phyloP scores from a whole-genome alignment of 2,113 vertebrate genomes.

The Carassius carassius region DNA sequence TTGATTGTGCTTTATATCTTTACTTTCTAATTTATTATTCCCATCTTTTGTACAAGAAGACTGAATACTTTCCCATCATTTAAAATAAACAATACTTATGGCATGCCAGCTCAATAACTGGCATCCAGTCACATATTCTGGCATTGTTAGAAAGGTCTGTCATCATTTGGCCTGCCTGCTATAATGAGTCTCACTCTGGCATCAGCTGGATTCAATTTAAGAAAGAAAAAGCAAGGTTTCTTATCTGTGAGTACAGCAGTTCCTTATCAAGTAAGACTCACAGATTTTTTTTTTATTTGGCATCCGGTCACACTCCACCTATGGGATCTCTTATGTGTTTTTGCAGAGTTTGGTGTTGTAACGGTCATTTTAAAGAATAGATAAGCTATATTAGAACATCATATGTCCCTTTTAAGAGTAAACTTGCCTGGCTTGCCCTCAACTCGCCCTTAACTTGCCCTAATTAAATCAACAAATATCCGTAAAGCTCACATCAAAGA shows the following conservation, averaged over 20 bases:
- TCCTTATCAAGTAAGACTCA: slow-evolving; percentile 52
- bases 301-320: not conserved
- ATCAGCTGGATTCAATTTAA: slow-evolving; percentile 13
- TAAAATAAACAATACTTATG: not conserved
- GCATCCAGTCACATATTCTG: not conserved
- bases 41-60: not conserved
- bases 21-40: not conserved
- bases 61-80: not conserved
- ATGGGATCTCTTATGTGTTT: slow-evolving; percentile 39
- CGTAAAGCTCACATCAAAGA: not conserved
- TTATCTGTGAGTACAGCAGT: slow-evolving; percentile 45
- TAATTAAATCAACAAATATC: not conserved
- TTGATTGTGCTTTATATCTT: no score
- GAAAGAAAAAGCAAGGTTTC: slow-evolving; percentile 10
- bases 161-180: slow-evolving; percentile 6
- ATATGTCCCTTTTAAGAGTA: not conserved
- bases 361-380: slow-evolving; percentile 18
- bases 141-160: not conserved
- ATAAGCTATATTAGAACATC: slow-evolving; percentile 2
- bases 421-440: no score
- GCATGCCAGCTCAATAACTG: not conserved
- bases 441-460: not conserved
- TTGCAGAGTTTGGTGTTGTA: slow-evolving; percentile 37
- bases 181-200: not conserved
- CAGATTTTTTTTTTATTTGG: slow-evolving; percentile 61